A percentile compares a stretch with the other conserved stretches of the same genome.
Evolutionary conservation across 2,888 invertebrate genomes (phyloP).

Genomic region (Pelosia muscerda): DNA sequence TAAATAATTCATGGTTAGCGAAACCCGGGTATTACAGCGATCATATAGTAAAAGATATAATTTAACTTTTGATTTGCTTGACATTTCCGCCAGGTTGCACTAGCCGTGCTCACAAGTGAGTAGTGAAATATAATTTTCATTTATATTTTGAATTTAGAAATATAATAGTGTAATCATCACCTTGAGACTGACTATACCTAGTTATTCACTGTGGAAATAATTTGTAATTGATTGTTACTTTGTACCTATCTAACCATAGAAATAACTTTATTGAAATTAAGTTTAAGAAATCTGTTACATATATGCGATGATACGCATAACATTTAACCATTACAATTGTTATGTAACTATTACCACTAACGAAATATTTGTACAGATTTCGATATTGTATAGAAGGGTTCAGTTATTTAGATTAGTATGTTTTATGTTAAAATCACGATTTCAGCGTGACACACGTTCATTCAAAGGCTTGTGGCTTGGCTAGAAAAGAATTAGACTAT

Average conservation of each 20-base stretch:
- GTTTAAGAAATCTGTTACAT: not conserved
- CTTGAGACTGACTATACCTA: not conserved
- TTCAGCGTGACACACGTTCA: not conserved
- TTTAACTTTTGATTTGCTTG: too few species aligned
- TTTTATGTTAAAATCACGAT: not conserved
- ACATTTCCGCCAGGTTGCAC: too few species aligned
- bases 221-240: not conserved
- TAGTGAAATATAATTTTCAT: too few species aligned
- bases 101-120: too few species aligned
- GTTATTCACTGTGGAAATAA: not conserved
- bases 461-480: too few species aligned
- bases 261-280: not conserved
- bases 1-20: too few species aligned
- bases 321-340: not conserved
- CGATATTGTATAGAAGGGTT: too few species aligned
- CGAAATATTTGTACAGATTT: too few species aligned
- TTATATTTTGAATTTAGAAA: not conserved
- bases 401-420: not conserved
- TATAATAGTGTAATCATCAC: not conserved
- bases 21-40: too few species aligned
- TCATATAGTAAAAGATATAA: too few species aligned
- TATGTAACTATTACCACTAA: not conserved
- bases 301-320: not conserved
- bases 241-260: not conserved
- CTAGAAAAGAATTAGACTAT: too few species aligned